Percentiles rank a stretch among this genome's conserved stretches.
Evolutionary conservation across 2,113 vertebrate species (phyloP).

Genomic region (Oenanthe melanoleuca): DNA sequence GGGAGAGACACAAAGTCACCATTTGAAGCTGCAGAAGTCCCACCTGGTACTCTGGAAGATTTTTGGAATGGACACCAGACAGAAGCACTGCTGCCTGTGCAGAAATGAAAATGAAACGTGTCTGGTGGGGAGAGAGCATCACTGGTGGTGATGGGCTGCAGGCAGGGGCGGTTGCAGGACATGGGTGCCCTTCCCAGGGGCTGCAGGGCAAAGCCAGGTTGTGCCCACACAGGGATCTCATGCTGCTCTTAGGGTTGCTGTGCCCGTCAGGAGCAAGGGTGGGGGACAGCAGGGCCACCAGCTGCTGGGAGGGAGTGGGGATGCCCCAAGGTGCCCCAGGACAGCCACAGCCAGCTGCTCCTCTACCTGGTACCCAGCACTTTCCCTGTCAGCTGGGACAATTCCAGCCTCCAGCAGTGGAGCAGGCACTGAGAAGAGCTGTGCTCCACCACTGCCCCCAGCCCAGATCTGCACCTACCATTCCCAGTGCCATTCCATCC

Average conservation of each 20-base stretch:
- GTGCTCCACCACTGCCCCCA: background rate
- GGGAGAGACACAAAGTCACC: background rate
- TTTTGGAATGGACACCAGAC: background rate
- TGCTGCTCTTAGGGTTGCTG: background rate
- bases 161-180: background rate
- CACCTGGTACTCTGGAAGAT: background rate
- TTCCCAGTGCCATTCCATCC: background rate
- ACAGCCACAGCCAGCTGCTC: background rate
- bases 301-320: rapidly evolving
- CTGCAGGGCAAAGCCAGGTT: background rate
- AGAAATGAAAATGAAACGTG: background rate
- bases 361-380: background rate
- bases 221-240: background rate
- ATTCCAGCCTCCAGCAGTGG: background rate
- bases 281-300: background rate
- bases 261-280: background rate
- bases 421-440: background rate
- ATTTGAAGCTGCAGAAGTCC: background rate
- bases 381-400: background rate
- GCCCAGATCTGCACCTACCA: rapidly evolving
- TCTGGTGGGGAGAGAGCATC: background rate
- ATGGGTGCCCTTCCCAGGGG: rapidly evolving
- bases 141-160: rapidly evolving
- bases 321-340: rapidly evolving
- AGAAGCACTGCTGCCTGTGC: background rate